These are phyloP conservation scores for Elanoides forficatus DNA, from an alignment of 2,113 vertebrate genomes.

Conservation along the genomic window DNA sequence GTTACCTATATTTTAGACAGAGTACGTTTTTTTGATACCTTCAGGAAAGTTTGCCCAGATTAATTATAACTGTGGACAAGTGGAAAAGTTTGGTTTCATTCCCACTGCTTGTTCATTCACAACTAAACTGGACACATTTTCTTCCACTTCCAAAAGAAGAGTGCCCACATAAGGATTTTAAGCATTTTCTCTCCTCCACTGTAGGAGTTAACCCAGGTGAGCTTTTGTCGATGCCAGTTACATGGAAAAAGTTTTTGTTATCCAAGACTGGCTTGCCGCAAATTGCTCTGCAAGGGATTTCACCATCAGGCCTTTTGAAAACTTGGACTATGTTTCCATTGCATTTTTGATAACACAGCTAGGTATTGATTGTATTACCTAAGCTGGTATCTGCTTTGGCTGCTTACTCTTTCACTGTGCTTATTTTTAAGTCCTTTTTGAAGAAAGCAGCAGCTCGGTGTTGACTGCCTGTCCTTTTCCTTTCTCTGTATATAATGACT, in stretches of 20 bases:
- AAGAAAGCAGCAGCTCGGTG: not conserved
- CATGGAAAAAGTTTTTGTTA: not conserved
- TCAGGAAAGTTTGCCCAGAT: not conserved
- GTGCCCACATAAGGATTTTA: not conserved
- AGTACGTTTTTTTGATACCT: not conserved
- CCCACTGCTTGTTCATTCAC: not conserved
- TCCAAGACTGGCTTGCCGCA: not conserved
- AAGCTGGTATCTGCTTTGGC: not conserved
- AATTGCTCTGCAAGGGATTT: not conserved
- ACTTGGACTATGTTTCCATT: not conserved
- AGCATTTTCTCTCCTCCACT: not conserved
- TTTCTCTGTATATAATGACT: not conserved
- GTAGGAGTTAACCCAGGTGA: not conserved
- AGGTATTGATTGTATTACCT: not conserved
- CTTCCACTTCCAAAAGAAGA: not conserved
- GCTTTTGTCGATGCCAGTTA: not conserved
- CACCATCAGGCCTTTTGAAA: not conserved
- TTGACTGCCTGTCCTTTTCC: not conserved
- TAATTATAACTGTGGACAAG: not conserved
- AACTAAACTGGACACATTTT: not conserved
- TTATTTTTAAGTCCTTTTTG: not conserved
- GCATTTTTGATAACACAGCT: not conserved
- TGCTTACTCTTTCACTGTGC: not conserved
- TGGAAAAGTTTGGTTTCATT: not conserved
- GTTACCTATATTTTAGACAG: not conserved